Percentiles rank a stretch among this genome's conserved stretches.
Evolutionary conservation across 2,797 vertebrate genomes (phyloP).

Genomic region (Geotrypetes seraphini): DNA sequence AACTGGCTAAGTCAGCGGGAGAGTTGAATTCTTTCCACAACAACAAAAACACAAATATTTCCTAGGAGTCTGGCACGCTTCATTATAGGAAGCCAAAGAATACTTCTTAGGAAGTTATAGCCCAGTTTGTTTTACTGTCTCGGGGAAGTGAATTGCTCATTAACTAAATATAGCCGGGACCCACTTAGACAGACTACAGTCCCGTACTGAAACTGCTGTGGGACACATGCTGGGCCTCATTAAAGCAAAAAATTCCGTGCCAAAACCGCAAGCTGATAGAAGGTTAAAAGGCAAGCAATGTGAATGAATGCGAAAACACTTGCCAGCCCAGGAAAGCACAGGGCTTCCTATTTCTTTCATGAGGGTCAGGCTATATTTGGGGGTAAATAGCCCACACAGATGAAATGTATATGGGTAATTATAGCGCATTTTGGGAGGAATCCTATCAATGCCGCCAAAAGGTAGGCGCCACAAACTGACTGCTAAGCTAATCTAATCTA

Average conservation of each 20-base stretch:
- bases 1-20: slow-evolving; percentile 7
- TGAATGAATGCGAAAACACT: neutral
- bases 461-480: too few relatives aligned
- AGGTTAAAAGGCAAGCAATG: neutral
- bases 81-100: slow-evolving; percentile 22
- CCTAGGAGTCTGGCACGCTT: slow-evolving; percentile 27
- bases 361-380: too few relatives aligned
- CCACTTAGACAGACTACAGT: neutral
- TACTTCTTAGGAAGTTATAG: slow-evolving; percentile 24
- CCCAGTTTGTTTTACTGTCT: slow-evolving; percentile 20
- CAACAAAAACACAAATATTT: slow-evolving; percentile 33
- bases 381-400: too few relatives aligned
- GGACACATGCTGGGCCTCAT: neutral
- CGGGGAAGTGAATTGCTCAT: slow-evolving; percentile 12
- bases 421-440: too few relatives aligned
- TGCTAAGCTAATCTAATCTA: too few relatives aligned
- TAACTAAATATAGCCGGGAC: slow-evolving; percentile 26
- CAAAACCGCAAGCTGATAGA: slow-evolving; percentile 7
- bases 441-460: too few relatives aligned
- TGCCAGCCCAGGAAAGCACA: neutral
- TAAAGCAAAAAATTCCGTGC: neutral
- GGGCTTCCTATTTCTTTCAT: too few relatives aligned
- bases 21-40: slow-evolving; percentile 20
- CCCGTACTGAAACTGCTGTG: slow-evolving; percentile 7
- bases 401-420: too few relatives aligned